These are phyloP conservation scores for Drosophila truncata DNA, from an alignment of 1,140 invertebrate species.

Conservation along the genomic window DNA sequence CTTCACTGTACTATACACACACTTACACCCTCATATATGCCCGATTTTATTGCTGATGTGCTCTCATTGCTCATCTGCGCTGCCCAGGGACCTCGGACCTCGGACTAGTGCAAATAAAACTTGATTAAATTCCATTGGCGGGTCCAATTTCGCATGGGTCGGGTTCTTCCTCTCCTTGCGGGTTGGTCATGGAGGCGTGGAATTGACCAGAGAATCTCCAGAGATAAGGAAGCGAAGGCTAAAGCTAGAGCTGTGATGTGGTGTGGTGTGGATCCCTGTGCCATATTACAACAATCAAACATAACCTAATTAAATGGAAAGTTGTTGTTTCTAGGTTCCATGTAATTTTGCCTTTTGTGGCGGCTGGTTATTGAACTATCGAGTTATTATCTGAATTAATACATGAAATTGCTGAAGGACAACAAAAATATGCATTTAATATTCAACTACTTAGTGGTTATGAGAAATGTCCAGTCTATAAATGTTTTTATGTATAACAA, in stretches of 20 bases:
- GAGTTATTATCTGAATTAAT: not conserved
- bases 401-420: not conserved
- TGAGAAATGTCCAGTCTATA: not conserved
- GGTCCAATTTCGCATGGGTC: conserved; percentile 64
- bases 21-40: conserved; percentile 37
- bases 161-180: conserved; percentile 8
- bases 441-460: not conserved
- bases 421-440: not conserved
- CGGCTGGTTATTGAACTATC: not conserved
- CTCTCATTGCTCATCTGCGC: conserved; percentile 73
- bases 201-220: conserved; percentile 49
- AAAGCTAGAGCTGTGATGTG: not conserved
- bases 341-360: not conserved
- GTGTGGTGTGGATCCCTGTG: not conserved
- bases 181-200: conserved; percentile 3
- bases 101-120: conserved; percentile 79
- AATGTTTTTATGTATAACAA: not conserved
- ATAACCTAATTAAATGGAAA: conserved; percentile 75
- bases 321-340: not conserved
- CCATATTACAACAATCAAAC: conserved; percentile 77
- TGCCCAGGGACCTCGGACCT: conserved; percentile 61
- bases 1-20: conserved; percentile 20
- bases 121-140: conserved; percentile 82
- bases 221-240: conserved; percentile 14
- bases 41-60: conserved; percentile 53